Evolutionary conservation across 2,797 vertebrate species (phyloP).

Genomic region (Merluccius polli): DNA sequence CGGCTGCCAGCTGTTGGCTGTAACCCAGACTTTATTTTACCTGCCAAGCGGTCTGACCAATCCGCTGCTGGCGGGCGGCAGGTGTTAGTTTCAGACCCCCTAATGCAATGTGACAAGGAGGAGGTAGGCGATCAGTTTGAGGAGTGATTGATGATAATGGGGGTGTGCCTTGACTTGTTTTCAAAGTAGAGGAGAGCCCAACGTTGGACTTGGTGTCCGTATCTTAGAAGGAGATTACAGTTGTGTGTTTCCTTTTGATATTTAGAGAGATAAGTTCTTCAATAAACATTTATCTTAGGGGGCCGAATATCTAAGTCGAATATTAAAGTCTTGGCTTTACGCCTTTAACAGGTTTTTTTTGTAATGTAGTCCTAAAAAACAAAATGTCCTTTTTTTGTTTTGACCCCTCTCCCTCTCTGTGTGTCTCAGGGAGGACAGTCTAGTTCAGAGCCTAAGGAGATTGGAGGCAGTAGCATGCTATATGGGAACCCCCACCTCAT

Average conservation of each 20-base stretch:
- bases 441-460: conserved; percentile 90
- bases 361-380: not conserved
- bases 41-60: no score
- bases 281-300: not conserved
- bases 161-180: not conserved
- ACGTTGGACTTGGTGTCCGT: not conserved
- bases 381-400: not conserved
- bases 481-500: conserved; percentile 88
- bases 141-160: not conserved
- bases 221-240: not conserved
- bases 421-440: conserved; percentile 73
- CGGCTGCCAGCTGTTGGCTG: no score
- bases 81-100: no score
- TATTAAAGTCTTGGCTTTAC: not conserved
- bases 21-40: no score
- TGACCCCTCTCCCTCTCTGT: not conserved
- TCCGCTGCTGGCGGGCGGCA: no score
- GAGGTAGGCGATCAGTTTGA: no score
- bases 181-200: no score
- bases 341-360: not conserved
- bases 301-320: not conserved
- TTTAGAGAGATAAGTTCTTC: not conserved
- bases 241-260: conserved; percentile 6
- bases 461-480: conserved; percentile 84
- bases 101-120: no score